phyloP scores from a whole-genome alignment of 2,888 invertebrate genomes.

The Drosophila ustulata region DNA sequence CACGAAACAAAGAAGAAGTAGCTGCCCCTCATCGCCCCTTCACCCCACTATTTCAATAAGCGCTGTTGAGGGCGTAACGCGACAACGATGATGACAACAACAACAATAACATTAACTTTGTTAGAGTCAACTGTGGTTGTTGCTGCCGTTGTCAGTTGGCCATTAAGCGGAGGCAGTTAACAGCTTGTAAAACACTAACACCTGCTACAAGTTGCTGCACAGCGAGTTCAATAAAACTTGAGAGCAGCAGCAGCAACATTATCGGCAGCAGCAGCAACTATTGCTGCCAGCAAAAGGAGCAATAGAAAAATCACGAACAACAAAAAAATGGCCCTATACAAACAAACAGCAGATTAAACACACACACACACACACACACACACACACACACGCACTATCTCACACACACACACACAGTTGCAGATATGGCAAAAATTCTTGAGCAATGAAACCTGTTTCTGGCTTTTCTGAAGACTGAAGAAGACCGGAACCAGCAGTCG shows the following conservation, averaged over 20 bases:
- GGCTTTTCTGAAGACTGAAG: conserved; percentile 47
- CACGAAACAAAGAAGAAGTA: conserved; percentile 3
- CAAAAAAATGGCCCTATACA: conserved; percentile 29
- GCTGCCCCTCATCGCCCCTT: no score
- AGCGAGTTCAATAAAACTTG: conserved; percentile 74
- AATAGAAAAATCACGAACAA: conserved; percentile 70
- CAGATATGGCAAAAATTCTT: conserved; percentile 70
- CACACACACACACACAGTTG: conserved; percentile 24
- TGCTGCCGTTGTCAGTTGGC: conserved; percentile 12
- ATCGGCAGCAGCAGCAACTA: conserved; percentile 12
- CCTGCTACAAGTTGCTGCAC: conserved; percentile 66
- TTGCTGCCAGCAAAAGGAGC: conserved; percentile 62
- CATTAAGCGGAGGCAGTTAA: conserved; percentile 75
- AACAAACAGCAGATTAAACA: conserved; percentile 28
- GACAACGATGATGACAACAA: conserved; percentile 39
- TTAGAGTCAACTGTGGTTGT: conserved; percentile 28
- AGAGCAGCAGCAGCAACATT: conserved; percentile 23
- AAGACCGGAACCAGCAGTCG: conserved; percentile 71
- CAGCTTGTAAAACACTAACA: conserved; percentile 78
- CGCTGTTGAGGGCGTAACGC: conserved; percentile 52
- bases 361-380: conserved; percentile 15
- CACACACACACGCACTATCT: background rate
- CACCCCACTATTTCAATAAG: conserved; percentile 31
- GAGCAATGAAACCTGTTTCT: conserved; percentile 72
- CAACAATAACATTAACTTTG: background rate